Percentiles rank a stretch among this genome's conserved stretches.
Conservation (phyloP, 2,797 vertebrate genomes). For the Vespertilio murinus region DNA sequence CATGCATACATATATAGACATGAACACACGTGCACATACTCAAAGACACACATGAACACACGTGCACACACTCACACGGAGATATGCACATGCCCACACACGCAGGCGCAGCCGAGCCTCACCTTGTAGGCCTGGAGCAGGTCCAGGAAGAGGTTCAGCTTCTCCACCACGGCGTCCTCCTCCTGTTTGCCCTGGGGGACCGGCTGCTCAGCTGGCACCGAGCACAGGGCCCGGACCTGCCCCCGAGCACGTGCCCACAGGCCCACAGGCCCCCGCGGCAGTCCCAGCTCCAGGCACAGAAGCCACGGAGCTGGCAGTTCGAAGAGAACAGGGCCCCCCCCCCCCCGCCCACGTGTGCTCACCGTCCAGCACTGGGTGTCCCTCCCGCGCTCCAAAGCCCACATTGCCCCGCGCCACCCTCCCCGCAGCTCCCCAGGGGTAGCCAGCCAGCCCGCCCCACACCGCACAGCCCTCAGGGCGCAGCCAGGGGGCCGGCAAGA, state of each 20-base stretch:
- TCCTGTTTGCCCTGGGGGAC: constrained; percentile 93
- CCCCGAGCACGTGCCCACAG: too few relatives aligned
- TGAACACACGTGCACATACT: too few relatives aligned
- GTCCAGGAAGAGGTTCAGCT: constrained; percentile 96
- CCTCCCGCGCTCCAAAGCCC: background rate
- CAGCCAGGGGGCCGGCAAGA: background rate
- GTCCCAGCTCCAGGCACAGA: background rate
- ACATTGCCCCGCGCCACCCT: too few relatives aligned
- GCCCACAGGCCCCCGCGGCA: background rate
- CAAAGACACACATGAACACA: too few relatives aligned
- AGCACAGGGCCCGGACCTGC: background rate
- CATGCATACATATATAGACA: too few relatives aligned
- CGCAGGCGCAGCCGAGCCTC: constrained; percentile 75
- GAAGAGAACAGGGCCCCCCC: rapidly evolving
- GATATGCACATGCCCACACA: background rate
- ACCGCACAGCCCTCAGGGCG: background rate
- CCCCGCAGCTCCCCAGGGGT: background rate
- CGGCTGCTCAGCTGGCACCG: background rate
- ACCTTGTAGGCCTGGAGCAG: constrained; percentile 97
- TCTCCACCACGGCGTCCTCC: constrained; percentile 97
- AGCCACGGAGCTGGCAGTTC: rapidly evolving
- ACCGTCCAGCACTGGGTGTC: too few relatives aligned
- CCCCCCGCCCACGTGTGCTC: too few relatives aligned
- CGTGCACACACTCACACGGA: too few relatives aligned
- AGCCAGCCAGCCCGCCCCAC: too few relatives aligned